phyloP scores from a whole-genome alignment of 2,888 invertebrate species.

The Xestia ashworthii region DNA sequence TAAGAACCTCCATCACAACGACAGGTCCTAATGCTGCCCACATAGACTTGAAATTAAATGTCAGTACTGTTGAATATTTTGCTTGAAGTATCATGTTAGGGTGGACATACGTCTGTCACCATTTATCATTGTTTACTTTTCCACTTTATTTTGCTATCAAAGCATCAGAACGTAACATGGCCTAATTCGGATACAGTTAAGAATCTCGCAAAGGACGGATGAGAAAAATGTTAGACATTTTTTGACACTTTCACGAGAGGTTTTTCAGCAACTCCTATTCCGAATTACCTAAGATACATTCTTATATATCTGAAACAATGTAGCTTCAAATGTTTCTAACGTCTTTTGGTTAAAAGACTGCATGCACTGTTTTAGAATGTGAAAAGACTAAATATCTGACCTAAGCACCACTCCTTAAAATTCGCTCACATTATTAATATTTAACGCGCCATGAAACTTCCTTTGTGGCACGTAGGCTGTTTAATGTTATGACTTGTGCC shows the following conservation, averaged over 20 bases:
- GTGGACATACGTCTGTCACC: slow-evolving; percentile 36
- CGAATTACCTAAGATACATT: not conserved
- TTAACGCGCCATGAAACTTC: slow-evolving; percentile 48
- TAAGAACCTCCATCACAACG: not conserved
- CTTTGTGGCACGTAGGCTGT: slow-evolving; percentile 53
- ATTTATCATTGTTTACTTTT: slow-evolving; percentile 9
- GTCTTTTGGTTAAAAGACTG: too few relatives aligned
- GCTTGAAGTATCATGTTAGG: slow-evolving; percentile 6
- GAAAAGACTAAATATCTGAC: slow-evolving; percentile 6
- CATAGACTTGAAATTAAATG: slow-evolving; percentile 24
- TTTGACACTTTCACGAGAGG: not conserved
- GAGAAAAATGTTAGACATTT: not conserved
- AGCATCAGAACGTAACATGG: not conserved
- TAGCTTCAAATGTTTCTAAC: not conserved
- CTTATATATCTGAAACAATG: not conserved
- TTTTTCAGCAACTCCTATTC: not conserved
- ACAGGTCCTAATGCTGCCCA: slow-evolving; percentile 18
- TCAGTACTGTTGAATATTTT: slow-evolving; percentile 11
- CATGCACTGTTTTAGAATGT: too few relatives aligned
- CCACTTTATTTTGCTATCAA: not conserved
- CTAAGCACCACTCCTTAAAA: slow-evolving; percentile 39
- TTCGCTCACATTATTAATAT: slow-evolving; percentile 42
- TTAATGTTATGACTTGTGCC: slow-evolving; percentile 48
- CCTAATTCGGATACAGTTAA: not conserved
- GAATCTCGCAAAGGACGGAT: not conserved